Evolutionary conservation across 2,888 invertebrate genomes (phyloP), one percentile per base, ranked within the genome.

Genomic region (Graphium colonna): DNA sequence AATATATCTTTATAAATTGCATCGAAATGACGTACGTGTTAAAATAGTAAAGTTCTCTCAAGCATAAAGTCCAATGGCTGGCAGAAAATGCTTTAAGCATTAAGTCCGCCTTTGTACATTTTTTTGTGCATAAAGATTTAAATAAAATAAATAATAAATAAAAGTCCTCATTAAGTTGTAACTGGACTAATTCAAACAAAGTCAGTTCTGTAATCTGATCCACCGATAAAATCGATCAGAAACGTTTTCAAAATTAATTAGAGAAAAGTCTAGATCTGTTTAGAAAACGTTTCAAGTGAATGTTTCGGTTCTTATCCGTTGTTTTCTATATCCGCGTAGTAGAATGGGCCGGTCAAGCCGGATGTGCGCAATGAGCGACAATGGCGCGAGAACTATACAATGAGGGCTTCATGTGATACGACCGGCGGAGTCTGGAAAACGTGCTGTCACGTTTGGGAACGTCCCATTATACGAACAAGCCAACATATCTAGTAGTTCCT

Each of bases 311-410:
- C 31, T 43, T 42, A 21, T 26, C 9, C 9, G 43, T 21, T 21
- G 31, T 49, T 33, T 41, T n/a, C 26, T 48, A 38, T 16, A 48
- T 17, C 21, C 15, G 18, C 18, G 21, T 36, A n/a, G 16, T 21
- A n/a, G 28, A 41, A 21, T 13, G 5, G 21, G 36, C 33, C 21
- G 16, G 36, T 48, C 28, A 43, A 10, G 38, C 17, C 47, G 43
- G 52, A 48, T 47, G 43, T 28, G 5, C 13, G 47, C 47, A 47
- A 52, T 52, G 17, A 47, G 42, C 42, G 52, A 43, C 52, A 48
- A 52, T 52, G 42, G 47, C 36, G 26, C 13, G 36, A 33, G 15
- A 21, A 26, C 15, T 36, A 42, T 17, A 41, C 49, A 49, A 39
- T 48, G 42, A 33, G 21, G 12, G 21, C 40, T 10, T 5, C 33